A percentile compares a stretch with the other conserved stretches of the same genome.
Conservation (phyloP, 2,888 invertebrate genomes). For the Tenthredo mesomela region DNA sequence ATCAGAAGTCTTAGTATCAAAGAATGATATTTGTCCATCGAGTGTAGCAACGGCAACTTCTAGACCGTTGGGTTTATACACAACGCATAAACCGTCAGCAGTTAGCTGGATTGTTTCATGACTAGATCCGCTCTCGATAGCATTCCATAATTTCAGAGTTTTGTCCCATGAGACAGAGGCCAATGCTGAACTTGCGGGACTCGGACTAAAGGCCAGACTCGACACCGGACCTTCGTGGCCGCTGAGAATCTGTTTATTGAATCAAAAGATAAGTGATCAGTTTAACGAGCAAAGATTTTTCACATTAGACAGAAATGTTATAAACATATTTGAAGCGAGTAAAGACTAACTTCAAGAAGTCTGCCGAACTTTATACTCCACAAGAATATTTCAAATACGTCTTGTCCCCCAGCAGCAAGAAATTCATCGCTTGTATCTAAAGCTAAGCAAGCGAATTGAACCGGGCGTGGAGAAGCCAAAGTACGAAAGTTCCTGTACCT, state of each 20-base stretch:
- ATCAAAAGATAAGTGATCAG: conserved; percentile 46
- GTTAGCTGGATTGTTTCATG: conserved; percentile 90
- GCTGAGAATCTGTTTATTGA: conserved; percentile 83
- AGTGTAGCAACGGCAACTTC: conserved; percentile 96
- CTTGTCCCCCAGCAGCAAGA: conserved; percentile 96
- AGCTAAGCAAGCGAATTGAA: conserved; percentile 94
- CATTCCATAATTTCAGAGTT: conserved; percentile 94
- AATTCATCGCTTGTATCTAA: conserved; percentile 95
- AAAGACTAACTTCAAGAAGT: conserved; percentile 87
- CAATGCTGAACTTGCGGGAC: conserved; percentile 85
- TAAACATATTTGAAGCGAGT: not conserved
- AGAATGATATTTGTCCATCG: conserved; percentile 91
- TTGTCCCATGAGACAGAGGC: conserved; percentile 98
- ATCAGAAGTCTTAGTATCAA: conserved; percentile 85
- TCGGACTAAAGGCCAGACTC: conserved; percentile 89
- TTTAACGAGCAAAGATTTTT: conserved; percentile 38
- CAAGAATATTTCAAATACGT: conserved; percentile 96
- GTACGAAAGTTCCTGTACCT: conserved; percentile 99
- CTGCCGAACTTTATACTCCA: conserved; percentile 98
- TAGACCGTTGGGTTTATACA: conserved; percentile 93
- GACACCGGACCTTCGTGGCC: conserved; percentile 97
- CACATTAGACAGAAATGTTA: not conserved
- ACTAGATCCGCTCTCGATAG: conserved; percentile 88
- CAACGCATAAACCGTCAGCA: conserved; percentile 91
- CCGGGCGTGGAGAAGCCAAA: conserved; percentile 93